phyloP scores from a whole-genome alignment of 64 coral and sea anemone species.

The Platygyra sinensis region DNA sequence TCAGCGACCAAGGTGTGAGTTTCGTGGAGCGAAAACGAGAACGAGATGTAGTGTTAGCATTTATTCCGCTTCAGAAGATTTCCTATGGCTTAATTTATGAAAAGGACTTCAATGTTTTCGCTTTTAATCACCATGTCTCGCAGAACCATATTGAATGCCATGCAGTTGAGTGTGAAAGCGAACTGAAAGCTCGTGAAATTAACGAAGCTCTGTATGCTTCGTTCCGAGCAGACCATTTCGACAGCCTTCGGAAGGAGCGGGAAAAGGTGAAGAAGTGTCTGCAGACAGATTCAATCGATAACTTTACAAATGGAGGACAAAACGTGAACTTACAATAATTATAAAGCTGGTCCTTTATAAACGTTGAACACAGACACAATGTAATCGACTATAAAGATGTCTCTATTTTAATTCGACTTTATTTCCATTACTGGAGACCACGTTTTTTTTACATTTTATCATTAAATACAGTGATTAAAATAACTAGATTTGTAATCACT shows the following conservation, averaged over 20 bases:
- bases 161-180: conserved; percentile 46
- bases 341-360: background rate
- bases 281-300: background rate
- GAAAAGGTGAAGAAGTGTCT: conserved; percentile 23
- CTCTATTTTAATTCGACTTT: too few species aligned
- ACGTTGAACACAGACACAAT: background rate
- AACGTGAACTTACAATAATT: background rate
- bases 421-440: too few species aligned
- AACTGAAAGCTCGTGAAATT: conserved; percentile 32
- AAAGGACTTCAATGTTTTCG: conserved; percentile 51
- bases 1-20: conserved; percentile 8
- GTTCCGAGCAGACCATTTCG: conserved; percentile 61
- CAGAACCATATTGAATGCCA: conserved; percentile 62
- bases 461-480: too few species aligned
- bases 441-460: too few species aligned
- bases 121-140: conserved; percentile 77
- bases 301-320: background rate
- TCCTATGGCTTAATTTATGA: conserved; percentile 54
- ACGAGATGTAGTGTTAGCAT: background rate
- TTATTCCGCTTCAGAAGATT: conserved; percentile 61
- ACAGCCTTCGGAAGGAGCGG: conserved; percentile 50
- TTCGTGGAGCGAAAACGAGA: conserved; percentile 35
- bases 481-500: background rate
- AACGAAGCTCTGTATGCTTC: conserved; percentile 62
- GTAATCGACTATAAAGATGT: background rate